Percentiles rank a stretch among this genome's conserved stretches.
These are phyloP conservation scores for Drosophila novamexicana DNA, from an alignment of 1,140 invertebrate species.

Conservation along the genomic window DNA sequence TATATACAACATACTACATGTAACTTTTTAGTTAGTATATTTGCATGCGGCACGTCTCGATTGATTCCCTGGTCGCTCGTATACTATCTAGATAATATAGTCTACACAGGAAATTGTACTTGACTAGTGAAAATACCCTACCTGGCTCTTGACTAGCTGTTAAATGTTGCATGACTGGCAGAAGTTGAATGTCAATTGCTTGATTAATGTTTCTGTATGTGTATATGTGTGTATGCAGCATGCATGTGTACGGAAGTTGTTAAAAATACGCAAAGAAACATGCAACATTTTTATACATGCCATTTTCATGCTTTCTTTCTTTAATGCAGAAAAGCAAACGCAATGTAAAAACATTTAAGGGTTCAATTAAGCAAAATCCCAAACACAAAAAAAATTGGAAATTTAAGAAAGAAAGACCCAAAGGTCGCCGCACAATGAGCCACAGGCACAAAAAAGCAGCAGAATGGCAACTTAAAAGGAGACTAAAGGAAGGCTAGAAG, in stretches of 20 bases:
- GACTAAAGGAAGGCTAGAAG: conserved; percentile 26
- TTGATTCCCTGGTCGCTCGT: too few relatives aligned
- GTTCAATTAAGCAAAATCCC: conserved; percentile 79
- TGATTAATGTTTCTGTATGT: conserved; percentile 47
- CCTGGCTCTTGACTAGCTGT: neutral
- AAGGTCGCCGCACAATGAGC: conserved; percentile 37
- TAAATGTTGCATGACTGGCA: conserved; percentile 26
- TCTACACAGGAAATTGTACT: too few relatives aligned
- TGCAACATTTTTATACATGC: conserved; percentile 15
- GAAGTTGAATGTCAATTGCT: conserved; percentile 61
- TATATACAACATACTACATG: too few relatives aligned
- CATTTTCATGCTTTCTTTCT: neutral
- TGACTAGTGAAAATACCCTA: neutral
- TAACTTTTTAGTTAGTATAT: too few relatives aligned
- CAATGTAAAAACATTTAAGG: conserved; percentile 81
- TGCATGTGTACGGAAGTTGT: conserved; percentile 10
- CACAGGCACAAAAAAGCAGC: conserved; percentile 14
- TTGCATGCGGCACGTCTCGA: too few relatives aligned
- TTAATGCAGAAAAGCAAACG: conserved; percentile 47
- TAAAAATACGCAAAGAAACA: conserved; percentile 7
- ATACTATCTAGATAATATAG: neutral
- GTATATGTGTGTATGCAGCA: conserved; percentile 17
- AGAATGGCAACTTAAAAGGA: conserved; percentile 14
- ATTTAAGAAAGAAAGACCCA: conserved; percentile 16
- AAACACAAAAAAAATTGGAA: conserved; percentile 51